Evolutionary conservation across 2,888 invertebrate genomes (phyloP), one percentile per base, ranked within the genome.

Genomic region (Drosophila kuntzei): DNA sequence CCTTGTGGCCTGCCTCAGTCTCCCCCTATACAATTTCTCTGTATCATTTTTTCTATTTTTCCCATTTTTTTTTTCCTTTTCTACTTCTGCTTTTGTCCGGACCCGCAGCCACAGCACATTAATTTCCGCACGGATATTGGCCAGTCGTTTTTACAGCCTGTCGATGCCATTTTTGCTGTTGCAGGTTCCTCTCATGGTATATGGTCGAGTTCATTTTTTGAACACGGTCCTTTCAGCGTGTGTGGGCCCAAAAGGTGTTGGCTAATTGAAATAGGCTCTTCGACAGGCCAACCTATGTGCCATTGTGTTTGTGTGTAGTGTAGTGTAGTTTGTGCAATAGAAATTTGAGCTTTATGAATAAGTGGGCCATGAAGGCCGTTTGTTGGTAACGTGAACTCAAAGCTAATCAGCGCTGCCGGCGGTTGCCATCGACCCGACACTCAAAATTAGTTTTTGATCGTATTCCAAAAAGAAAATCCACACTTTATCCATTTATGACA

Each of bases 61-160:
- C 27, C 55, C 22, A 27, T 32, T 44, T 50, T 37, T 22, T 20
- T 14, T 29, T 34, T 49, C 14, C 25, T 16, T 12, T 34, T 29
- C 58, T 18, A 41, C 6, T 16, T 25, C 46, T 37, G 25, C 32
- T 29, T 61, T 62, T 76, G 63, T 68, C 37, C 60, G 62, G 49
- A 51, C 34, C 50, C 62, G 50, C 54, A 74, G 78, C 75, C 81
- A 78, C 81, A 80, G 85, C 72, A 84, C 89, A 87, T 87, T 89
- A 87, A 84, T 84, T 84, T 84, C 83, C 89, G 89, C 62, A 68
- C 75, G 89, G 89, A 84, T 89, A 84, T 84, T 84, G 83, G 81
- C 89, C 80, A 53, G 73, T 62, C 71, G 69, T 62, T 71, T 78
- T 80, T 72, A 61, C 68, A 59, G 65, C 61, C 63, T 63, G 68